These are phyloP conservation scores for Dione vanillae DNA, from an alignment of 2,888 invertebrate genomes.

Conservation along the genomic window DNA sequence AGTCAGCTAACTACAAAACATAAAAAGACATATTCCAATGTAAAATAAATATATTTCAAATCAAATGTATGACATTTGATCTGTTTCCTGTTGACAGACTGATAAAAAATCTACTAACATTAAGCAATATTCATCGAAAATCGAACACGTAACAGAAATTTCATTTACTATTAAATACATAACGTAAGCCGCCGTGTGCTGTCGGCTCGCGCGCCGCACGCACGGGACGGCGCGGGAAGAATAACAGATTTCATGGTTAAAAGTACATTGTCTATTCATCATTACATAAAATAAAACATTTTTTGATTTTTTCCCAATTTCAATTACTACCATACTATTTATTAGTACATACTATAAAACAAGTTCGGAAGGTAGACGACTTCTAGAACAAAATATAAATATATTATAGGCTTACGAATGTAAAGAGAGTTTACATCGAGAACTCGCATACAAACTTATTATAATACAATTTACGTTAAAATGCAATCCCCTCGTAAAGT, in stretches of 20 bases:
- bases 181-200: constrained; percentile 57
- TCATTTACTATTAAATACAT: constrained; percentile 75
- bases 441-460: constrained; percentile 79
- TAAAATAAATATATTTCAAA: constrained; percentile 84
- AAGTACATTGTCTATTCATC: constrained; percentile 72
- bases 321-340: constrained; percentile 70
- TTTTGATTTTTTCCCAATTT: constrained; percentile 71
- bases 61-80: constrained; percentile 84
- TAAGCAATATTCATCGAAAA: constrained; percentile 82
- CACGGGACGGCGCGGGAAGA: constrained; percentile 60
- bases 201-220: constrained; percentile 45
- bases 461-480: constrained; percentile 78
- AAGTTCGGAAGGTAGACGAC: constrained; percentile 78
- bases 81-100: constrained; percentile 78
- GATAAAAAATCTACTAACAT: constrained; percentile 84
- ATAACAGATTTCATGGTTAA: constrained; percentile 74
- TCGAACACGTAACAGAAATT: constrained; percentile 80
- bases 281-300: constrained; percentile 71
- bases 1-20: constrained; percentile 82
- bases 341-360: constrained; percentile 80
- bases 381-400: constrained; percentile 81
- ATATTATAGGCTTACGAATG: constrained; percentile 77
- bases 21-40: constrained; percentile 82
- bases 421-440: constrained; percentile 81
- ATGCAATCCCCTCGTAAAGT: constrained; percentile 75